Evolutionary conservation across 2,113 vertebrate genomes (phyloP), one percentile per base, ranked within the genome.

Genomic region (Accipiter virgatus): DNA sequence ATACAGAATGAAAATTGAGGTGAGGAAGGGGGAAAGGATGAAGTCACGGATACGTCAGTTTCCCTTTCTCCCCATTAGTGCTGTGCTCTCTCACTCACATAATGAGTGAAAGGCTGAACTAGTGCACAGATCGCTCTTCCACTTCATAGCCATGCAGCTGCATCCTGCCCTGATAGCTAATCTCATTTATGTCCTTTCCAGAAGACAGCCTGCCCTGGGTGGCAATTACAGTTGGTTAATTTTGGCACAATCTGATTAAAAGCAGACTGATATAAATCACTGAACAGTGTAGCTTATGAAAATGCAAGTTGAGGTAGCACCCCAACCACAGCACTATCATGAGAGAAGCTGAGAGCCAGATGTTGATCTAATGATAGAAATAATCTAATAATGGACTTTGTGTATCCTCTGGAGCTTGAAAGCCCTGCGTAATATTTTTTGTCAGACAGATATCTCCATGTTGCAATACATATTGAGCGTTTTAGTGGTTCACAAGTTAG

Each of bases 161-260:
- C 85, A 88, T 73, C 78, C 93, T 93, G 40, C 81, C 66, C 70
- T 52, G 26, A 62, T 34, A 88, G 27, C 77, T 92, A 82, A 95
- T 91, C 47, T 90, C 81, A 67, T 90, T 96, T 96, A 66, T 77
- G n/a, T 68, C 63, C 79, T 83, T 91, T 95, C 80, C 85, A 96
- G 81, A 96, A 96, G 78, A 90, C 0, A 0, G 62, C 50, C 81
- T 96, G 73, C 74, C 73, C 86, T 84, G 42, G 85, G 89, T 93
- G 78, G 81, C 59, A 94, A 96, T 95, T 94, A 82, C 36, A n/a
- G 45, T 55, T 83, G 63, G 81, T 80, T 96, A 88, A 94, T 95
- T 96, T 78, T 90, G 87, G 84, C 93, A 73, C 81, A 79, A 93
- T 91, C 74, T 93, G 90, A 97, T 97, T 96, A 96, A 95, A 96